These are phyloP conservation scores for Hippocampus mohnikei DNA, from an alignment of 2,113 vertebrate genomes.

Conservation along the genomic window DNA sequence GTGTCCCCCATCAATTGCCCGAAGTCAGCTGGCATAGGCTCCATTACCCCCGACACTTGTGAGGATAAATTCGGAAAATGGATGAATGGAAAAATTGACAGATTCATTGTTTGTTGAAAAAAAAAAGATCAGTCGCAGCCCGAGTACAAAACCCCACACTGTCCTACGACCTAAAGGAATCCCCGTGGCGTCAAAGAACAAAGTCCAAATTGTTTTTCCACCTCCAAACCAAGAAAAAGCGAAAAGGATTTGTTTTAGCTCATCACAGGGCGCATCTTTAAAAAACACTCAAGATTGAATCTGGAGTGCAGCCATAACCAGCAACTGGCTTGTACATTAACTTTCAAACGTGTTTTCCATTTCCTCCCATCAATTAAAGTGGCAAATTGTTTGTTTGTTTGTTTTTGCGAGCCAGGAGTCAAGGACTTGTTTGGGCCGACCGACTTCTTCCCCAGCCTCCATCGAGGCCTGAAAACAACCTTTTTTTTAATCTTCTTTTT, in stretches of 20 bases:
- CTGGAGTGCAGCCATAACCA: not conserved
- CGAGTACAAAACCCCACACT: too few species aligned
- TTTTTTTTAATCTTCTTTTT: not conserved
- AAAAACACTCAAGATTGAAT: not conserved
- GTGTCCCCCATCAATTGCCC: too few species aligned
- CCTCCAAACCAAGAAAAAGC: not conserved
- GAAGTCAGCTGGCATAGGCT: too few species aligned
- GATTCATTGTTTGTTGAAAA: too few species aligned
- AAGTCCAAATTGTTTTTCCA: not conserved
- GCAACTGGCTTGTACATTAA: not conserved
- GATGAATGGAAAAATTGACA: too few species aligned
- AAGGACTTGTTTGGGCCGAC: not conserved
- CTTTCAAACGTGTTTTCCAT: conserved; percentile 1
- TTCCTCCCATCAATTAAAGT: conserved; percentile 3
- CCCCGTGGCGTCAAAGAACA: not conserved
- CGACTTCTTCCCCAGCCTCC: not conserved
- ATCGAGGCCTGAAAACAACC: conserved; percentile 4
- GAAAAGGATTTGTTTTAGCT: not conserved
- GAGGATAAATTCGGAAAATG: too few species aligned
- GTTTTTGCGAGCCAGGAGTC: not conserved
- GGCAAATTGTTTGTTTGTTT: not conserved
- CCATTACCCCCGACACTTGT: too few species aligned
- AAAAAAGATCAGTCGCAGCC: too few species aligned
- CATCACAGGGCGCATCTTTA: not conserved
- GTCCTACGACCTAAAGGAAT: not conserved